Percentiles rank a stretch among this genome's conserved stretches.
phyloP scores from a whole-genome alignment of 2,888 invertebrate genomes.

The Drosophila niveifrons region DNA sequence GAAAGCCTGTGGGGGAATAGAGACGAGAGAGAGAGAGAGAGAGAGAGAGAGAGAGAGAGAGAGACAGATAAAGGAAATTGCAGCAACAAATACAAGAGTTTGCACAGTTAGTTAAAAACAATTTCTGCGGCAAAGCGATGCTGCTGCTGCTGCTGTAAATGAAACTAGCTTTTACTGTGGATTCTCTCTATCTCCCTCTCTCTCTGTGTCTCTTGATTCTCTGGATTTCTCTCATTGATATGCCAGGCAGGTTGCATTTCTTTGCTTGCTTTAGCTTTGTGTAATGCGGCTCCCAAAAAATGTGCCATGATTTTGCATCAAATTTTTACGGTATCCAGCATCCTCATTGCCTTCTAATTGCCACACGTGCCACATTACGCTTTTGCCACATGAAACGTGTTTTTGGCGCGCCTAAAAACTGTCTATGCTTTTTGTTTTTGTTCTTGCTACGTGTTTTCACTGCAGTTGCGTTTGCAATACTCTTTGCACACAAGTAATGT shows the following conservation, averaged over 20 bases:
- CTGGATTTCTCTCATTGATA: constrained; percentile 52
- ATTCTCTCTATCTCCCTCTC: neutral
- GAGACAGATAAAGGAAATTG: constrained; percentile 11
- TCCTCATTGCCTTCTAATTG: constrained; percentile 59
- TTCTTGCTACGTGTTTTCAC: neutral
- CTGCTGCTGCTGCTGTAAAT: constrained; percentile 40
- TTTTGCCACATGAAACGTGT: constrained; percentile 38
- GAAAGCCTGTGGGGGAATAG: neutral
- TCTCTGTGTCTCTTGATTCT: neutral
- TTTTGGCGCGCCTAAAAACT: constrained; percentile 10
- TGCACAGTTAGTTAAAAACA: constrained; percentile 27
- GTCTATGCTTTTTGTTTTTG: neutral
- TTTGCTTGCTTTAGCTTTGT: constrained; percentile 4
- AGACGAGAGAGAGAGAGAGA: neutral
- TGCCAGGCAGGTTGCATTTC: constrained; percentile 32
- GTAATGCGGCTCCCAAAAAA: constrained; percentile 30
- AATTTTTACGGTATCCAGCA: constrained; percentile 29
- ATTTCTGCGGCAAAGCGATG: constrained; percentile 2
- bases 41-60: neutral
- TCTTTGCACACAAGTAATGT: neutral
- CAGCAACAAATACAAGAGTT: constrained; percentile 16
- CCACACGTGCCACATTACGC: constrained; percentile 54
- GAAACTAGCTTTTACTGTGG: constrained; percentile 23
- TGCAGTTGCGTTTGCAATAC: neutral
- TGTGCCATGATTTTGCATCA: constrained; percentile 20